Percentiles rank a stretch among this genome's conserved stretches.
phyloP scores from a whole-genome alignment of 2,113 vertebrate genomes.

The Sigmodon hispidus region DNA sequence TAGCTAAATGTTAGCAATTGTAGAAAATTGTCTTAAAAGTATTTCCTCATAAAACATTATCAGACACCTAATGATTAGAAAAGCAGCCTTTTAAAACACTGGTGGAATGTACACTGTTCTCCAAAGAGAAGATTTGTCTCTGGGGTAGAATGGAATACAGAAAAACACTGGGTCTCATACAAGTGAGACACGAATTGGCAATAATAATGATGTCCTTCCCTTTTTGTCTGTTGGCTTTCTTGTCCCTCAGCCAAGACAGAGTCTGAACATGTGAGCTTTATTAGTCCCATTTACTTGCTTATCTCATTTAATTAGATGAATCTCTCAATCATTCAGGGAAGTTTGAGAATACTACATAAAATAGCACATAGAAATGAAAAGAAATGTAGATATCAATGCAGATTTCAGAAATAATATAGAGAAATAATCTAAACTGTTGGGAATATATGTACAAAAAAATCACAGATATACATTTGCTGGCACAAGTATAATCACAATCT shows the following conservation, averaged over 20 bases:
- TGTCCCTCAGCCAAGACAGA: neutral
- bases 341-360: slow-evolving; percentile 13
- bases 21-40: neutral
- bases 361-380: neutral
- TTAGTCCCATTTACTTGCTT: neutral
- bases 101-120: neutral
- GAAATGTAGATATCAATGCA: neutral
- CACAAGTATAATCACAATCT: neutral
- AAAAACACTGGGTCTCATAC: no score
- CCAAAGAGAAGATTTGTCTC: neutral
- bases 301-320: neutral
- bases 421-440: neutral
- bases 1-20: neutral
- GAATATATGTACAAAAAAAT: neutral
- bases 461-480: neutral
- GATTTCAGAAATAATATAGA: slow-evolving; percentile 31
- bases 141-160: neutral
- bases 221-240: neutral
- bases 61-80: neutral
- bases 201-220: neutral
- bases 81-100: slow-evolving; percentile 30
- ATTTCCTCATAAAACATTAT: neutral
- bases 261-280: neutral
- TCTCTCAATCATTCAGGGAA: neutral
- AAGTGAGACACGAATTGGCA: neutral